These are phyloP conservation scores for Oceanodroma leucorhoa DNA, from an alignment of 2,797 vertebrate genomes.

Conservation along the genomic window DNA sequence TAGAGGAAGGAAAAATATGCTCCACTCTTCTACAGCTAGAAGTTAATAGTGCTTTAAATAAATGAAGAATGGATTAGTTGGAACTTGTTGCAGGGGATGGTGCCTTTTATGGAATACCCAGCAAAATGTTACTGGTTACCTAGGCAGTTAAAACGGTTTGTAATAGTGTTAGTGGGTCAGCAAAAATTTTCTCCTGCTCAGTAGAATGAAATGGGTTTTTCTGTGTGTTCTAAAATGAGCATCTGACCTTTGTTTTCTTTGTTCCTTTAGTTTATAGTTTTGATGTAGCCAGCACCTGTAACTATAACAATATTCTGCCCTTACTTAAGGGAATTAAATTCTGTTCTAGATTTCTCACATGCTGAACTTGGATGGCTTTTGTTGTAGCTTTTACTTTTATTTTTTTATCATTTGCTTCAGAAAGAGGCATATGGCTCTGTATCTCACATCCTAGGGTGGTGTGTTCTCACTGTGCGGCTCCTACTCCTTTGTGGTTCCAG, in stretches of 20 bases:
- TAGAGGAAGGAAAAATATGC: not conserved
- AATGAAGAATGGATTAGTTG: not conserved
- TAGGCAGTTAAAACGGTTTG: not conserved
- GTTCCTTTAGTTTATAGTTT: not conserved
- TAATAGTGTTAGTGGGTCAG: not conserved
- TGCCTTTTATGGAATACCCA: not conserved
- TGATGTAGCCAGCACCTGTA: not conserved
- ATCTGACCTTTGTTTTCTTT: not conserved
- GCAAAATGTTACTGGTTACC: not conserved
- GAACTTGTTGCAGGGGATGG: not conserved
- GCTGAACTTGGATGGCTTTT: not conserved
- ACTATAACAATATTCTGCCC: not conserved
- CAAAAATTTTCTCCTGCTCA: not conserved
- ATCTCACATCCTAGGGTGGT: not conserved
- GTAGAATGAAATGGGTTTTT: not conserved
- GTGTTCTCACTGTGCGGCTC: not conserved
- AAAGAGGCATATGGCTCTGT: not conserved
- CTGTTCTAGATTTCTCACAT: not conserved
- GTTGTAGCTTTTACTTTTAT: not conserved
- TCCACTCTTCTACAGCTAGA: not conserved
- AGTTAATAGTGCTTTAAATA: not conserved
- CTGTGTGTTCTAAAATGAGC: not conserved
- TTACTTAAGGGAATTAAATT: not conserved
- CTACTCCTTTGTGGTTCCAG: not conserved
- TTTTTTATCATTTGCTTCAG: not conserved